phyloP scores from a whole-genome alignment of 2,113 vertebrate genomes.

The Odontesthes bonariensis region DNA sequence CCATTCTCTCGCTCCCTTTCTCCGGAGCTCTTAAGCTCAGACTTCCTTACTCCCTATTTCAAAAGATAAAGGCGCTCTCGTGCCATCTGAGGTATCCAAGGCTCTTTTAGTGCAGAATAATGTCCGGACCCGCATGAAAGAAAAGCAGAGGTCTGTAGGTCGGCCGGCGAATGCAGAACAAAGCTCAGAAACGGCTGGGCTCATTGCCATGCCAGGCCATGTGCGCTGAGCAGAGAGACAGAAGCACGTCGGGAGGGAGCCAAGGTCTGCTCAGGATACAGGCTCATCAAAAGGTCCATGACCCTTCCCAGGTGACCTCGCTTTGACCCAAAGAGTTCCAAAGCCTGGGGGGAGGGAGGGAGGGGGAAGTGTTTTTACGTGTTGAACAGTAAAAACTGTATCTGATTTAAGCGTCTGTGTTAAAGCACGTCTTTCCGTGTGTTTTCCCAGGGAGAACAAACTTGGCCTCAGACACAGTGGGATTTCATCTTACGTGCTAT shows the following conservation, averaged over 20 bases:
- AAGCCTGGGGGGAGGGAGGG: slow-evolving; percentile 31
- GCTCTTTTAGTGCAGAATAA: slow-evolving; percentile 47
- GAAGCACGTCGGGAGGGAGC: slow-evolving; percentile 45
- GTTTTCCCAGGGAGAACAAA: slow-evolving; percentile 42
- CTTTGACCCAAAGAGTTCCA: slow-evolving; percentile 55
- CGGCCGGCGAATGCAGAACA: slow-evolving; percentile 56
- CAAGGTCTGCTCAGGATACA: slow-evolving; percentile 60
- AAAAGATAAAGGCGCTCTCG: slow-evolving; percentile 54
- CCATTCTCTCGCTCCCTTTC: slow-evolving; percentile 20
- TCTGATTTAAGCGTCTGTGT: slow-evolving; percentile 36
- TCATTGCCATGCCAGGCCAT: slow-evolving; percentile 65
- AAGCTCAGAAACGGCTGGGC: slow-evolving; percentile 65
- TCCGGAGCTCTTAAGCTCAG: slow-evolving; percentile 40
- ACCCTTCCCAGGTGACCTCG: slow-evolving; percentile 59
- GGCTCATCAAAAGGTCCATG: slow-evolving; percentile 49
- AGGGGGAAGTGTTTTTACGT: slow-evolving; percentile 19
- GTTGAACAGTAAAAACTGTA: slow-evolving; percentile 32
- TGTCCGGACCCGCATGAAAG: slow-evolving; percentile 41
- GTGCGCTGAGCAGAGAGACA: slow-evolving; percentile 43
- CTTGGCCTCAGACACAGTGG: slow-evolving; percentile 37
- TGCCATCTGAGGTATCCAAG: slow-evolving; percentile 42
- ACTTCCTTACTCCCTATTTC: slow-evolving; percentile 42
- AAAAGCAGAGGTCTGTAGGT: slow-evolving; percentile 54
- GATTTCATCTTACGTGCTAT: slow-evolving; percentile 38
- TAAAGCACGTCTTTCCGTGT: slow-evolving; percentile 34